Evolutionary conservation across 2,888 invertebrate species (phyloP).

Genomic region (Neria commutata): DNA sequence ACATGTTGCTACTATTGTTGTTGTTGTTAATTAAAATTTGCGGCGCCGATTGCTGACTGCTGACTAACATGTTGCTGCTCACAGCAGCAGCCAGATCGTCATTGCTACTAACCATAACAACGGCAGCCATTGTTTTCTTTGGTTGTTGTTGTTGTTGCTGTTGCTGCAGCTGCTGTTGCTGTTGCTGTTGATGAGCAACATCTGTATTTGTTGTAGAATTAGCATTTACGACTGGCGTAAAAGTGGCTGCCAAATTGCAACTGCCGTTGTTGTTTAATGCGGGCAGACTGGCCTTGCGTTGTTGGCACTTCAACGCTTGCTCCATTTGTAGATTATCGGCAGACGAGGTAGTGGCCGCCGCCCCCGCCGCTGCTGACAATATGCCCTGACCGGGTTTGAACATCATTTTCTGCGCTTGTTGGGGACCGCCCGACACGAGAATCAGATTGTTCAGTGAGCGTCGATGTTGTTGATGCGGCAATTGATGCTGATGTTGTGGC

Average conservation of each 20-base stretch:
- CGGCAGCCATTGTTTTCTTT: conserved; percentile 56
- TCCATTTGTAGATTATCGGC: conserved; percentile 30
- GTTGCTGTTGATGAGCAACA: conserved; percentile 11
- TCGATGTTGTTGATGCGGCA: conserved; percentile 43
- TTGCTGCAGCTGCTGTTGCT: conserved; percentile 6
- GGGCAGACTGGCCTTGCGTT: conserved; percentile 44
- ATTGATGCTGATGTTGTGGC: conserved; percentile 45
- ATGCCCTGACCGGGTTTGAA: conserved; percentile 56
- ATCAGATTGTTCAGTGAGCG: conserved; percentile 60
- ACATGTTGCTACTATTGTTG: conserved; percentile 42
- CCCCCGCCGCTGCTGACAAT: conserved; percentile 15
- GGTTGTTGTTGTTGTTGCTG: conserved; percentile 29
- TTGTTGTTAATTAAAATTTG: conserved; percentile 46
- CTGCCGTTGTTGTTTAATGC: conserved; percentile 28
- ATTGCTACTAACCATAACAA: conserved; percentile 58
- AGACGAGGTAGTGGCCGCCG: conserved; percentile 17
- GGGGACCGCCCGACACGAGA: conserved; percentile 53
- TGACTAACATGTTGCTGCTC: neutral
- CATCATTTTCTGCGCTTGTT: conserved; percentile 53
- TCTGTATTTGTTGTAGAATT: conserved; percentile 16
- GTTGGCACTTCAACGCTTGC: conserved; percentile 16
- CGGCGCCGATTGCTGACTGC: conserved; percentile 32
- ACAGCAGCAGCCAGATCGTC: conserved; percentile 36
- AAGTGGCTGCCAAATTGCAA: conserved; percentile 14
- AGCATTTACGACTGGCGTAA: conserved; percentile 16